Conservation (phyloP, 2,113 vertebrate genomes). For the Odocoileus virginianus region DNA sequence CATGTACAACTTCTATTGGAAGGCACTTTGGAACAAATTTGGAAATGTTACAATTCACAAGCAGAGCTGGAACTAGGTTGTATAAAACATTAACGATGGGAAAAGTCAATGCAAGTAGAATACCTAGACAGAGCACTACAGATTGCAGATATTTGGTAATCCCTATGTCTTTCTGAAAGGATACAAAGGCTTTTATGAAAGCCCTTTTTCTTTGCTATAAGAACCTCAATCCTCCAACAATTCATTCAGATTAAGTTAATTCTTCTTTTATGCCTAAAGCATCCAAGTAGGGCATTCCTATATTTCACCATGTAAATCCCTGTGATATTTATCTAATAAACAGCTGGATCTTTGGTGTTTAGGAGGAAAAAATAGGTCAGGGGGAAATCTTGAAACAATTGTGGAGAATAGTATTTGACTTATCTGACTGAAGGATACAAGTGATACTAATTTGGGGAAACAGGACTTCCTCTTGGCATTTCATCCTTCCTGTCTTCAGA, state of each 20-base stretch:
- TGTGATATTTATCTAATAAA: neutral
- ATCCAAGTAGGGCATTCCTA: neutral
- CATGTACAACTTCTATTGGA: neutral
- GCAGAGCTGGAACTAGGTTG: neutral
- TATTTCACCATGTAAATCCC: neutral
- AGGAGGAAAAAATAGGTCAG: neutral
- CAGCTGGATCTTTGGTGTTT: neutral
- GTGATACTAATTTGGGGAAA: neutral
- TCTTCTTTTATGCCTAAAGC: neutral
- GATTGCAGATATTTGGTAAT: neutral
- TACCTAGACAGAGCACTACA: neutral
- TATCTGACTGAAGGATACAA: neutral
- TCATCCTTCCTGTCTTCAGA: neutral
- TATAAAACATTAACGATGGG: neutral
- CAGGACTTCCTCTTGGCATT: neutral
- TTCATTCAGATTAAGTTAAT: neutral
- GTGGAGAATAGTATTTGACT: neutral
- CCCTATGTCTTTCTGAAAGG: neutral
- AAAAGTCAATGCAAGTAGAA: neutral
- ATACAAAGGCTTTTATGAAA: neutral
- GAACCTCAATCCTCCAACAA: neutral
- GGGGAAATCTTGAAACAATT: neutral
- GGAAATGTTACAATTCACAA: neutral
- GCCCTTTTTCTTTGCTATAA: neutral
- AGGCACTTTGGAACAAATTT: neutral